Evolutionary conservation across 2,888 invertebrate species (phyloP).

Genomic region (Lasioglossum malachurum): DNA sequence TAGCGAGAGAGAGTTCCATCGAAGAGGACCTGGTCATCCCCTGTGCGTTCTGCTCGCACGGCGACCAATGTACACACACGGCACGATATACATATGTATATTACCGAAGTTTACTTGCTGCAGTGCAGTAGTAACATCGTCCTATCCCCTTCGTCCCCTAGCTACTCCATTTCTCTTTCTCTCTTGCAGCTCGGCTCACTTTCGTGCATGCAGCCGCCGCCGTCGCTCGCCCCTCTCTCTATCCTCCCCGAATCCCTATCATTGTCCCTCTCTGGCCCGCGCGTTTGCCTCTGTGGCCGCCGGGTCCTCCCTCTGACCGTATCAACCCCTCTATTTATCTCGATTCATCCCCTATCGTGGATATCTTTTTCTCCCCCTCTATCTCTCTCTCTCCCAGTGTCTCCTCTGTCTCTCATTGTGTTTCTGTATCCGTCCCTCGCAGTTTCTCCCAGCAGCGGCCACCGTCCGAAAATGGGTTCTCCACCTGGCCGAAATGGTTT

Average conservation of each 20-base stretch:
- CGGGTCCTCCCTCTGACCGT: constrained; percentile 2
- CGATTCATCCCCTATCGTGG: constrained; percentile 7
- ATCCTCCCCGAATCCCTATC: not conserved
- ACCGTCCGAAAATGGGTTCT: constrained; percentile 69
- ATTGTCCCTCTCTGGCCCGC: constrained; percentile 10
- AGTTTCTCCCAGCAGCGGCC: not conserved
- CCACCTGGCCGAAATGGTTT: constrained; percentile 62
- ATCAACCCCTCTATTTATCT: constrained; percentile 25
- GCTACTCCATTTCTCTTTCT: constrained; percentile 23
- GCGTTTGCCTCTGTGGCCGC: not conserved
- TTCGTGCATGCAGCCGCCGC: constrained; percentile 13
- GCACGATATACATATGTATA: constrained; percentile 57
- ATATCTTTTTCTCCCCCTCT: not conserved
- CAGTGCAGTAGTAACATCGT: constrained; percentile 71
- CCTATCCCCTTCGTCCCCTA: constrained; percentile 32
- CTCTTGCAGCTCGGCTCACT: constrained; percentile 23
- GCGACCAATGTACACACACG: constrained; percentile 41
- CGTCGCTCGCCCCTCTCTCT: not conserved
- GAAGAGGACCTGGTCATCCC: constrained; percentile 43
- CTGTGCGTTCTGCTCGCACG: constrained; percentile 30
- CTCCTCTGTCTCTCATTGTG: not conserved
- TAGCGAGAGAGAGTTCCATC: constrained; percentile 33
- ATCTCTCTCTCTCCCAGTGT: not conserved
- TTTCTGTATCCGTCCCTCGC: not conserved
- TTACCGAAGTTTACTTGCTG: constrained; percentile 71